Base-by-base conservation (phyloP, 2,888 invertebrate species). In the Dicyrtomina minuta region DNA sequence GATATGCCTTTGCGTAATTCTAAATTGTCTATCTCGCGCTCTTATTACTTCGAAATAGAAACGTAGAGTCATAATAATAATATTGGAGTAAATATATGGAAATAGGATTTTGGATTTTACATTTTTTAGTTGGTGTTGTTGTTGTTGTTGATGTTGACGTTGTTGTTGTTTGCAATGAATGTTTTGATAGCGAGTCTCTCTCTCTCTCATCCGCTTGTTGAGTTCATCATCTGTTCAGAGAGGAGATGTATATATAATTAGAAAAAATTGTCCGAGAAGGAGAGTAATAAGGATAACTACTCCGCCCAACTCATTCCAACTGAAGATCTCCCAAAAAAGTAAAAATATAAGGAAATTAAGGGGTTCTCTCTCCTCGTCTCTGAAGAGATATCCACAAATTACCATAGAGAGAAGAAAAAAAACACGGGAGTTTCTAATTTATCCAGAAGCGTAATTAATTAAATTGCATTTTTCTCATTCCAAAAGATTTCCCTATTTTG, bases 391-490 rank as follows among this genome's bases (percentile, higher is more conserved):
- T 46, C 22, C 22, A 53, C 53, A 24, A 53, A 53, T 53, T 53
- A 53, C 53, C 22, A 26, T 24, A 22, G 53, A 22, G 22, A 53
- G 53, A 53, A 22, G 22, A 49, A 20, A 20, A 49, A 53, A 53
- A 53, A 17, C 17, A 17, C 22, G 53, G 53, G 10, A 22, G 10
- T 22, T 53, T 22, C 53, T 53, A 22, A 53, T 53, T 58, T 39
- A 58, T 60, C 60, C 60, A 10, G 20, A n/a, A 60, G 60, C 39
- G 64, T 64, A 64, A 64, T 64, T 64, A 64, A 64, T 51, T 26
- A 64, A 62, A 49, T 64, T 39, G 39, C 64, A 64, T 51, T 49
- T 64, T 64, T 64, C 49, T 46, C 64, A 64, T 64, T 64, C 64
- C 64, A 51, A 51, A n/a, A 58, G 56, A 39, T 51, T 51, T n/a